phyloP scores from a whole-genome alignment of 1,140 invertebrate species.

The Bicyclus anynana region DNA sequence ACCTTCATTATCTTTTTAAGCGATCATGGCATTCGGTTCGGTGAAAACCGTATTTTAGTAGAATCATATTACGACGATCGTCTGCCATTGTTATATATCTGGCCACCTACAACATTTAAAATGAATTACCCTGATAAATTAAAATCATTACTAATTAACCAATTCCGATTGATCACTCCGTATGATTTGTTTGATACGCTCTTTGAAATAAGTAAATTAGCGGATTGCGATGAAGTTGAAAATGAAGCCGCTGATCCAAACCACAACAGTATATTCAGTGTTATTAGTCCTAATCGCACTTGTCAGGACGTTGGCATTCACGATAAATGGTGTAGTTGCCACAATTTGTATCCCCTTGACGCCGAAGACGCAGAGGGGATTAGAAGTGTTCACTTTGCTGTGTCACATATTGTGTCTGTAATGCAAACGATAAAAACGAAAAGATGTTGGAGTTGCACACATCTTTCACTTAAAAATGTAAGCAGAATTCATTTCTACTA shows the following conservation, averaged over 20 bases:
- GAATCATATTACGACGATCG: conserved; percentile 90
- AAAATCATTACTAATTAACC: conserved; percentile 81
- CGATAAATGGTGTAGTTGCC: conserved; percentile 90
- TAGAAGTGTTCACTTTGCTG: conserved; percentile 44
- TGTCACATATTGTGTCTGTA: conserved; percentile 35
- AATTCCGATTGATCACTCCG: conserved; percentile 82
- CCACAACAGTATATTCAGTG: conserved; percentile 83
- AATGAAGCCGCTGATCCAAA: conserved; percentile 76
- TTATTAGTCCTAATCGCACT: conserved; percentile 81
- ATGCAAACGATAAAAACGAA: conserved; percentile 37
- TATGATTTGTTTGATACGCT: conserved; percentile 85
- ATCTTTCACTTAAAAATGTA: conserved; percentile 38
- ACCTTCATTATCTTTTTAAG: conserved; percentile 86
- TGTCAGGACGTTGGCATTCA: conserved; percentile 86
- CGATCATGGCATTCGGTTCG: conserved; percentile 92
- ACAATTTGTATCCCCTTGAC: conserved; percentile 58
- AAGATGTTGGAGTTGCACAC: conserved; percentile 45
- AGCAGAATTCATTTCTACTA: conserved; percentile 60
- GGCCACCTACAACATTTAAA: conserved; percentile 83
- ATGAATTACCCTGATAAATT: conserved; percentile 77
- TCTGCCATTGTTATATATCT: conserved; percentile 86
- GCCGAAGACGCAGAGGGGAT: conserved; percentile 42
- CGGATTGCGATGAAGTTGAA: conserved; percentile 50
- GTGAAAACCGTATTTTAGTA: conserved; percentile 83
- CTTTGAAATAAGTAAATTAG: conserved; percentile 66